phyloP scores from a whole-genome alignment of 1,140 invertebrate species.

The Heliconius melpomene region DNA sequence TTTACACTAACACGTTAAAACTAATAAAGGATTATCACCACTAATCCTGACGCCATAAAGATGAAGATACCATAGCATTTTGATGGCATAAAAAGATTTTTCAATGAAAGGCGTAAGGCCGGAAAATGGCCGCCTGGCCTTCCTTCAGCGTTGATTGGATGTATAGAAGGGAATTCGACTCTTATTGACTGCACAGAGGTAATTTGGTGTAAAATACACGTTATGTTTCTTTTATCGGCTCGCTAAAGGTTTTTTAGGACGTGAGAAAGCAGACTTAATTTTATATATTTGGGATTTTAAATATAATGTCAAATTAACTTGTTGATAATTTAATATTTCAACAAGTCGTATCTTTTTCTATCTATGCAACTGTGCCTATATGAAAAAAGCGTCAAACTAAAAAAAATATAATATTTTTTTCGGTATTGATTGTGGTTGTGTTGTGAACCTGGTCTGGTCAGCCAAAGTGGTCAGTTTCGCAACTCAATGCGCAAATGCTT shows the following conservation, averaged over 20 bases:
- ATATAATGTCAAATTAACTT: too few relatives aligned
- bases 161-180: constrained; percentile 32
- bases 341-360: too few relatives aligned
- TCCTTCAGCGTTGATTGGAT: constrained; percentile 39
- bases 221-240: constrained; percentile 27
- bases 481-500: too few relatives aligned
- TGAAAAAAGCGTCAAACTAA: too few relatives aligned
- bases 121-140: constrained; percentile 40
- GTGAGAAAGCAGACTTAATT: not conserved
- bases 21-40: not conserved
- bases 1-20: constrained; percentile 15
- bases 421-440: too few relatives aligned
- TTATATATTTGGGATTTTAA: not conserved
- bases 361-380: too few relatives aligned
- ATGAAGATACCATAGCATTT: constrained; percentile 8
- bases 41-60: constrained; percentile 4
- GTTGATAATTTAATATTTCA: too few relatives aligned
- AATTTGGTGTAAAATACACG: constrained; percentile 27
- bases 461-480: too few relatives aligned
- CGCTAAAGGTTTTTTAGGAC: constrained; percentile 6
- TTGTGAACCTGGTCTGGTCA: too few relatives aligned
- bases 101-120: constrained; percentile 39
- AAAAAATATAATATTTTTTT: too few relatives aligned
- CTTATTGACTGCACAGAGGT: constrained; percentile 31
- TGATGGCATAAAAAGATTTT: constrained; percentile 29